Conservation (phyloP, 2,888 invertebrate species). For the Rhodophaea formosa region DNA sequence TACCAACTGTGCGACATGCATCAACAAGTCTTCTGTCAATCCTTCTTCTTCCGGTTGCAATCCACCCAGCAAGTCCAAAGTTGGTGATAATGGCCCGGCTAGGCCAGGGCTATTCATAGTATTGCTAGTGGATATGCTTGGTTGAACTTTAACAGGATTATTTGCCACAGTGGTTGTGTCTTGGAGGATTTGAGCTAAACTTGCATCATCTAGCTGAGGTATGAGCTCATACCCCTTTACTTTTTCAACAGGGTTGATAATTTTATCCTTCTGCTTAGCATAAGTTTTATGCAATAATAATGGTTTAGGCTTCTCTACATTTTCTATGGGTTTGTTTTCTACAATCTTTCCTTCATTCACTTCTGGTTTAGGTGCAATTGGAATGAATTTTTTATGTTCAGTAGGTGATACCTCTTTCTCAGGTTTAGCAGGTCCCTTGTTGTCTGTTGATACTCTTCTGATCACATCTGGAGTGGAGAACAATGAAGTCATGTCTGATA, state of each 20-base stretch:
- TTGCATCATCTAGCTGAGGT: constrained; percentile 73
- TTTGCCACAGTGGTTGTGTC: constrained; percentile 55
- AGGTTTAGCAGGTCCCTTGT: constrained; percentile 68
- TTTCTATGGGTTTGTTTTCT: constrained; percentile 33
- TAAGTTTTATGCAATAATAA: constrained; percentile 45
- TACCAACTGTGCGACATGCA: constrained; percentile 87
- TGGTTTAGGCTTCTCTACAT: constrained; percentile 42
- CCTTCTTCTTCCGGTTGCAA: constrained; percentile 84
- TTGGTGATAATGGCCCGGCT: constrained; percentile 80
- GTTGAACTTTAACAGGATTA: constrained; percentile 52
- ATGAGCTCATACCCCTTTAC: constrained; percentile 64
- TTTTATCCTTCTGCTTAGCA: constrained; percentile 48
- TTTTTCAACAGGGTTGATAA: constrained; percentile 45
- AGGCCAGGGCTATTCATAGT: constrained; percentile 75
- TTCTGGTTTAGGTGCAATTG: constrained; percentile 26
- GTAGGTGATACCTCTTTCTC: constrained; percentile 63
- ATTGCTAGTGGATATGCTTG: constrained; percentile 51
- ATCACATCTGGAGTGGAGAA: constrained; percentile 91
- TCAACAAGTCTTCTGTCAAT: constrained; percentile 85
- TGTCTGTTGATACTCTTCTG: constrained; percentile 82
- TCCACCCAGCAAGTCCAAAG: constrained; percentile 80
- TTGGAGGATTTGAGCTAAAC: constrained; percentile 74
- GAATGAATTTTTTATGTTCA: constrained; percentile 40
- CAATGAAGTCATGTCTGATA: constrained; percentile 84
- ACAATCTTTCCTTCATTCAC: constrained; percentile 33